Conservation (phyloP, 2,888 invertebrate genomes). For the Habrosyne pyritoides region DNA sequence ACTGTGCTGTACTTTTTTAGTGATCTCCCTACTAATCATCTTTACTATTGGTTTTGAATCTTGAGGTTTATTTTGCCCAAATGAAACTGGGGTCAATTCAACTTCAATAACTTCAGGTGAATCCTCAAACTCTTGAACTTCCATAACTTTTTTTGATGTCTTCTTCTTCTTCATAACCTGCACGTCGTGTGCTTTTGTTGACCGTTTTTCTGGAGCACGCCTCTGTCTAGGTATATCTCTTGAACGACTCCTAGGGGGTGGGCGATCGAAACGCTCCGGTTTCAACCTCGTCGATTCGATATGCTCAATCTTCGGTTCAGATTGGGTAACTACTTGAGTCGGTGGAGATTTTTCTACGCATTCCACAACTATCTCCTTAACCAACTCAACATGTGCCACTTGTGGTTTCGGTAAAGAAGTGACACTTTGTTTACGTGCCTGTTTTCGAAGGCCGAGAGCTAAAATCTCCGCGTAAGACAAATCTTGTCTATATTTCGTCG, state of each 20-base stretch:
- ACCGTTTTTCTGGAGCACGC: slow-evolving; percentile 66
- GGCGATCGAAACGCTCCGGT: slow-evolving; percentile 47
- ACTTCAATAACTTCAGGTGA: slow-evolving; percentile 36
- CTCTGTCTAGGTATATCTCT: slow-evolving; percentile 70
- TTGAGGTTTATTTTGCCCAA: slow-evolving; percentile 10
- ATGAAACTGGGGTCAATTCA: slow-evolving; percentile 21
- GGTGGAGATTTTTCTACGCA: slow-evolving; percentile 51
- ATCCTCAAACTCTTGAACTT: slow-evolving; percentile 74
- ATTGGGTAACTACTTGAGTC: slow-evolving; percentile 27
- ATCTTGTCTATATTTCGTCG: slow-evolving; percentile 74
- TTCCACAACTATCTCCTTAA: slow-evolving; percentile 64
- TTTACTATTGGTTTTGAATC: slow-evolving; percentile 19
- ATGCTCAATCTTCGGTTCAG: slow-evolving; percentile 45
- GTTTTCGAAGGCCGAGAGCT: slow-evolving; percentile 84
- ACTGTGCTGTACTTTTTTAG: slow-evolving; percentile 62
- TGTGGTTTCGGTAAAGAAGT: slow-evolving; percentile 65
- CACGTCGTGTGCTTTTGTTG: slow-evolving; percentile 62
- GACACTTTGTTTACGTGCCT: slow-evolving; percentile 50
- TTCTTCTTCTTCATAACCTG: slow-evolving; percentile 70
- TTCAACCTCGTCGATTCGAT: slow-evolving; percentile 36
- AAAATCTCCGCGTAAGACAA: slow-evolving; percentile 89
- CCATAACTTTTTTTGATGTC: slow-evolving; percentile 63
- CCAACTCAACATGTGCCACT: slow-evolving; percentile 66
- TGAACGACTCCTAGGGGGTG: slow-evolving; percentile 62
- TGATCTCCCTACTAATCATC: slow-evolving; percentile 35